Conservation (phyloP, 2,888 invertebrate species). For the Globia sparganii region DNA sequence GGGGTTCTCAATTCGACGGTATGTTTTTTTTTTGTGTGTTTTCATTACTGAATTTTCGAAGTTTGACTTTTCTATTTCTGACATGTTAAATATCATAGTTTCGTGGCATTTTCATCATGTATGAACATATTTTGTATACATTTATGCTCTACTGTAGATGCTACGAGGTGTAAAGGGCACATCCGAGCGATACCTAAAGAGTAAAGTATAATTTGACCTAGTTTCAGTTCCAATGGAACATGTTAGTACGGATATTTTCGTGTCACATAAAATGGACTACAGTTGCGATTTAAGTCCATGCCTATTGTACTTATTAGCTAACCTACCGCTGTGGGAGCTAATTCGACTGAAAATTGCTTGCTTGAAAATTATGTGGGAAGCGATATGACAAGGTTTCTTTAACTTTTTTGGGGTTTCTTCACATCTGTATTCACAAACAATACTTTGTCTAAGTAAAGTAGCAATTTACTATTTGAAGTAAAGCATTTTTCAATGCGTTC, state of each 20-base stretch:
- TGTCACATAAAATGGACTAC: constrained; percentile 4
- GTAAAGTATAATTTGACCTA: constrained; percentile 38
- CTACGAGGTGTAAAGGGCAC: constrained; percentile 16
- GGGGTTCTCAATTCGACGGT: too few species aligned
- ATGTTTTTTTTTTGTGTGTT: too few species aligned
- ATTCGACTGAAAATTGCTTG: not conserved
- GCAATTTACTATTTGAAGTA: too few species aligned
- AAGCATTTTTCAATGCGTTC: too few species aligned
- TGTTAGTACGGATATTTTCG: constrained; percentile 12
- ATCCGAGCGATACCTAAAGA: constrained; percentile 20
- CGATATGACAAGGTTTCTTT: not conserved
- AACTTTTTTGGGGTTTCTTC: too few species aligned
- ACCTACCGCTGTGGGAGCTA: not conserved
- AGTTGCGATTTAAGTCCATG: not conserved
- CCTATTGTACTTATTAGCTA: not conserved
- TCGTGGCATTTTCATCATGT: not conserved
- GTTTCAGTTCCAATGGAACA: constrained; percentile 30
- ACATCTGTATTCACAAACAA: too few species aligned
- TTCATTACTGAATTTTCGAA: not conserved
- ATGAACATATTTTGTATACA: not conserved
- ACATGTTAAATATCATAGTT: not conserved
- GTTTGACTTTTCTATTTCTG: not conserved
- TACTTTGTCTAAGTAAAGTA: too few species aligned
- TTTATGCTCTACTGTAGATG: not conserved
- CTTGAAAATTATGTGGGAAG: not conserved